Evolutionary conservation across 2,113 vertebrate genomes (phyloP), one percentile per base, ranked within the genome.

Genomic region (Carassius auratus): DNA sequence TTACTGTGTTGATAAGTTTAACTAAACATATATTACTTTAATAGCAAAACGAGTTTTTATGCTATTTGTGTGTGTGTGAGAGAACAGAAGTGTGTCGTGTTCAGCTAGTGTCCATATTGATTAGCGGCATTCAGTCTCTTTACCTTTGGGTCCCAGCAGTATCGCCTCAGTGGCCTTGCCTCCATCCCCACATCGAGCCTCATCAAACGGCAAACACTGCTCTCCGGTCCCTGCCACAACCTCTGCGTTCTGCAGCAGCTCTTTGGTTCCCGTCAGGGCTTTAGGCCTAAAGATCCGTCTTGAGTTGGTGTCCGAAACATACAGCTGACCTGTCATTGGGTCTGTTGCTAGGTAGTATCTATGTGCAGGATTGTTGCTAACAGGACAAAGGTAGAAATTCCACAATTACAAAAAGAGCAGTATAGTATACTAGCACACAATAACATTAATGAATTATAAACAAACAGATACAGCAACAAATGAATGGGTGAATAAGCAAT

Each of bases 81-180:
- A 42, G 33, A 52, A 57, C 26, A 68, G 2, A 74, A 45, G 21
- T 45, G 38, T 73, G 38, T 74, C 1, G 2, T 48, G 21, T n/a
- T 45, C 12, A 45, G 71, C 36, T 74, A 74, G 42, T n/a, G 21
- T 33, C 76, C 21, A 62, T 79, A 42, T 83, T 52, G 42, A 45
- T 75, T 38, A 8, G 13, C 17, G n/a, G 48, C 50, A 1, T 38
- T 12, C 10, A 14, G 6, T 45, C 42, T 36, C 84, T 81, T 64
- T 93, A 99, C 98, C 98, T 98, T 99, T 99, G 64, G 98, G 98
- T 84, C 97, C 98, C 94, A 98, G 96, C 21, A 99, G 96, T 4
- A 97, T 97, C 3, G 98, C 98, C 82, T 99, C 97, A 2, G 96
- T 95, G 0, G 98, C 98, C 90, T 98, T 99, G 81, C 97, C 97